These are phyloP conservation scores for Piaya cayana DNA, from an alignment of 2,113 vertebrate species.

Conservation along the genomic window DNA sequence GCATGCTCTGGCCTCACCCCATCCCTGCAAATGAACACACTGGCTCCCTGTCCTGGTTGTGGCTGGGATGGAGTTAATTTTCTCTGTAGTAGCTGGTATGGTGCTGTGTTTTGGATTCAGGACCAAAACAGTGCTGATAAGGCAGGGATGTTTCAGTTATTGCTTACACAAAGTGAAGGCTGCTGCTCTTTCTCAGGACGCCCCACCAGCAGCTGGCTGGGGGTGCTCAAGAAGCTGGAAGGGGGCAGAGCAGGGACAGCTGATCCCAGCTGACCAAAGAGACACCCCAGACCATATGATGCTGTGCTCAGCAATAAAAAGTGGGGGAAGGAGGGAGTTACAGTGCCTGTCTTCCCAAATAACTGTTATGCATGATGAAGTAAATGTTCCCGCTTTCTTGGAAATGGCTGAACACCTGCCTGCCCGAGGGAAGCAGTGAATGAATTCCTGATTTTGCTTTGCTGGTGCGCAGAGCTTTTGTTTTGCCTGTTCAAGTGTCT, in stretches of 20 bases:
- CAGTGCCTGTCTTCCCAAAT: not conserved
- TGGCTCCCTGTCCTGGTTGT: not conserved
- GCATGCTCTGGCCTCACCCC: not conserved
- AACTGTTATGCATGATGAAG: not conserved
- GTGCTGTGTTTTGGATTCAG: not conserved
- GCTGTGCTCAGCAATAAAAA: not conserved
- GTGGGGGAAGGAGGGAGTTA: not conserved
- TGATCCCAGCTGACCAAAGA: not conserved
- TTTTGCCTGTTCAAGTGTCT: not conserved
- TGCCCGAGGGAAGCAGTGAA: not conserved
- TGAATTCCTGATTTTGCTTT: not conserved
- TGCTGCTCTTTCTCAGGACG: not conserved
- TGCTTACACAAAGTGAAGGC: not conserved
- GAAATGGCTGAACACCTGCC: not conserved
- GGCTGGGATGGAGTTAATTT: not conserved
- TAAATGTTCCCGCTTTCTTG: not conserved
- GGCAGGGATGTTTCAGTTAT: not conserved
- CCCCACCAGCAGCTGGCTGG: not conserved
- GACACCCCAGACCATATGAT: not conserved
- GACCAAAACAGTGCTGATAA: slow-evolving; percentile 1
- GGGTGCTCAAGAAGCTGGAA: not conserved
- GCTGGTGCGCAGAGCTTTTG: not conserved
- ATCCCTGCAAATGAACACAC: not conserved
- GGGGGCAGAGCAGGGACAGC: not conserved
- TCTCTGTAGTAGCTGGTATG: not conserved